A percentile compares a stretch with the other conserved stretches of the same genome.
These are phyloP conservation scores for Megatriorchis doriae DNA, from an alignment of 2,113 vertebrate genomes.

Conservation along the genomic window DNA sequence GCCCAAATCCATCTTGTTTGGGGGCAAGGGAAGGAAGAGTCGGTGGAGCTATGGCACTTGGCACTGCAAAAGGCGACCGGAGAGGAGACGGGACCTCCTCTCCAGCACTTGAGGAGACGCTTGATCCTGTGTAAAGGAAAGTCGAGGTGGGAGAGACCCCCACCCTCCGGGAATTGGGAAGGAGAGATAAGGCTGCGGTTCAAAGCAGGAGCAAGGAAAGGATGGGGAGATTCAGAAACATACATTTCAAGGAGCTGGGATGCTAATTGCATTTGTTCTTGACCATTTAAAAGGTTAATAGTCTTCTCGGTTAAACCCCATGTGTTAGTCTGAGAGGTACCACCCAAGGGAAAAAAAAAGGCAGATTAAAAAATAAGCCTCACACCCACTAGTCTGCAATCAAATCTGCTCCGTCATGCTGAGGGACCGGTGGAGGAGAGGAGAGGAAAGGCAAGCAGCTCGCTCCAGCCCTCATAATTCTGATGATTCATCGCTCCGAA, in stretches of 20 bases:
- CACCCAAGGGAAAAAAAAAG: not conserved
- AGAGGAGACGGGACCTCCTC: not conserved
- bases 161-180: not conserved
- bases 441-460: conserved; percentile 34
- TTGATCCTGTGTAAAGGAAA: not conserved
- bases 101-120: rapidly evolving
- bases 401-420: conserved; percentile 49
- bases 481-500: conserved; percentile 63
- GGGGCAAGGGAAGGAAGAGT: not conserved
- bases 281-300: not conserved
- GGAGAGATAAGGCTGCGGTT: not conserved
- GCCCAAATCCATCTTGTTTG: not conserved
- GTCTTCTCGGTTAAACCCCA: not conserved
- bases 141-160: not conserved
- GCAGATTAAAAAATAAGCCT: not conserved
- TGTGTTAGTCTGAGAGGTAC: not conserved
- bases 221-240: not conserved
- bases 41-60: rapidly evolving
- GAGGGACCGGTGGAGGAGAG: not conserved
- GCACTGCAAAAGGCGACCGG: rapidly evolving
- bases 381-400: not conserved
- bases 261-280: not conserved
- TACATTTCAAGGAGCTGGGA: not conserved
- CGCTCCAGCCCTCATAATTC: conserved; percentile 50
- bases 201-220: not conserved